phyloP scores from a whole-genome alignment of 1,140 invertebrate genomes.

The Drosophila repleta region DNA sequence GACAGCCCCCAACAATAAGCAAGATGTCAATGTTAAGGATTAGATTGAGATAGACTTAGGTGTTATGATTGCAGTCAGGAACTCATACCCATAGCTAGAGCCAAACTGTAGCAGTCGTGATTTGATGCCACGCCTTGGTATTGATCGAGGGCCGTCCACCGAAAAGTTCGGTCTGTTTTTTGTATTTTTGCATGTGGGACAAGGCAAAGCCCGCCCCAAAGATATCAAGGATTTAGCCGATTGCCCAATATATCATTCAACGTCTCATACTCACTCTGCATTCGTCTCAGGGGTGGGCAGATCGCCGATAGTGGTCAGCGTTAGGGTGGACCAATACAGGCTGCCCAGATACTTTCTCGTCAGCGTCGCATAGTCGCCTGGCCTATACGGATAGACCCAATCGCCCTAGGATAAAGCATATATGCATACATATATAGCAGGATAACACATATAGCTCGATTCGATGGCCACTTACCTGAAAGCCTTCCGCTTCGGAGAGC shows the following conservation, averaged over 20 bases:
- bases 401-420: conserved; percentile 86
- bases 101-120: conserved; percentile 94
- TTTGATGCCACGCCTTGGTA: conserved; percentile 93
- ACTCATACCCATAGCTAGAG: conserved; percentile 92
- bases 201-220: conserved; percentile 22
- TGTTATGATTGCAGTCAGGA: conserved; percentile 15
- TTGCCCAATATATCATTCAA: too few relatives aligned
- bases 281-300: conserved; percentile 97
- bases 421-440: not conserved
- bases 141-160: conserved; percentile 91
- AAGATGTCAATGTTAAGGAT: conserved; percentile 60
- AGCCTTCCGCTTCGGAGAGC: conserved; percentile 95
- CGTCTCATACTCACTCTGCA: conserved; percentile 92
- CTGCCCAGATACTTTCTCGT: conserved; percentile 97
- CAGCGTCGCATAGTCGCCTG: conserved; percentile 93
- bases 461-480: conserved; percentile 85
- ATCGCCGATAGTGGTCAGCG: conserved; percentile 98
- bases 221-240: not conserved
- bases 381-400: conserved; percentile 96
- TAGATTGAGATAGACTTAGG: conserved; percentile 32
- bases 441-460: not conserved
- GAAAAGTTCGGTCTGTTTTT: conserved; percentile 85
- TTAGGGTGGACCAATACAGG: conserved; percentile 98
- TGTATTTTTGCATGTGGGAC: not conserved
- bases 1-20: conserved; percentile 87